Percentiles rank a stretch among this genome's conserved stretches.
Conservation (phyloP, 2,797 vertebrate species). For the Pangasius mekongensis region DNA sequence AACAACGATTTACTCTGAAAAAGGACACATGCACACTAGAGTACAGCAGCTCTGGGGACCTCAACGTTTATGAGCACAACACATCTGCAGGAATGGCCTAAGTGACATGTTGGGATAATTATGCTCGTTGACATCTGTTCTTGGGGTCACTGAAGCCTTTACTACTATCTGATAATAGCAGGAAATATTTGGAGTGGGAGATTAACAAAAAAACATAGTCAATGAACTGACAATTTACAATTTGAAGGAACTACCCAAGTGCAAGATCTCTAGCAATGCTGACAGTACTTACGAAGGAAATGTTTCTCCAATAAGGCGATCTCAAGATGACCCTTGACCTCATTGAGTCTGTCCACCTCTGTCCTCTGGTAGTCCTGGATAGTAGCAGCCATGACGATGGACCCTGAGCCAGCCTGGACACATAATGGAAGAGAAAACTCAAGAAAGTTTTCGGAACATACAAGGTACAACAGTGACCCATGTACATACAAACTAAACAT, state of each 20-base stretch:
- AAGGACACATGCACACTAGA: neutral
- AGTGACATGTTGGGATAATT: neutral
- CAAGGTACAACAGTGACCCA: neutral
- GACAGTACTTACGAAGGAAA: constrained; percentile 89
- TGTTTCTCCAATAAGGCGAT: constrained; percentile 97
- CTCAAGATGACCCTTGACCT: constrained; percentile 97
- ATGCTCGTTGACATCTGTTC: neutral
- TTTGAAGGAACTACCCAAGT: neutral
- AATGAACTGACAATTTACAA: neutral
- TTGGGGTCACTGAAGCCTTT: neutral
- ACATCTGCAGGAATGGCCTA: neutral
- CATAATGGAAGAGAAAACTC: constrained; percentile 25
- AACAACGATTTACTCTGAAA: constrained; percentile 15
- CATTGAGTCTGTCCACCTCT: constrained; percentile 87
- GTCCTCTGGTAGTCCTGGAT: constrained; percentile 86
- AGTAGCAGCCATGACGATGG: constrained; percentile 80
- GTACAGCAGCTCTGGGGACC: neutral
- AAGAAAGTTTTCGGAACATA: neutral
- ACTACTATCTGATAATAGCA: neutral
- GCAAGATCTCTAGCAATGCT: neutral
- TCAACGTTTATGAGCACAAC: neutral
- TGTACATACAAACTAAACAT: neutral
- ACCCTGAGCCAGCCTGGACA: constrained; percentile 82
- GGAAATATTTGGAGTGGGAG: neutral
- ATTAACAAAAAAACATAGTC: neutral